A percentile compares a stretch with the other conserved stretches of the same genome.
These are phyloP conservation scores for Muscicapa comitata DNA, from an alignment of 2,797 vertebrate species.

Conservation along the genomic window DNA sequence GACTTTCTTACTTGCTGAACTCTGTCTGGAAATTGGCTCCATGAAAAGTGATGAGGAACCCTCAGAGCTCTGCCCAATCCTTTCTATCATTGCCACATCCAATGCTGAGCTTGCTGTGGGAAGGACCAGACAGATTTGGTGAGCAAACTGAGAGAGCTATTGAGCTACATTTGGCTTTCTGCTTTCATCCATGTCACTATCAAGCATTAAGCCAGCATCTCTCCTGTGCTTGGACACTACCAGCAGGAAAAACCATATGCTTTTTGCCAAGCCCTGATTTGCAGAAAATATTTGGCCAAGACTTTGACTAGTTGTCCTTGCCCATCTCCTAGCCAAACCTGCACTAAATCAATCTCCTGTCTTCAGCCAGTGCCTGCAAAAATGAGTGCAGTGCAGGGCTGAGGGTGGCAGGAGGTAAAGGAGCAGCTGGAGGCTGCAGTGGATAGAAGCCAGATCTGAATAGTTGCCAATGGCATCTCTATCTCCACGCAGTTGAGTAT, in stretches of 20 bases:
- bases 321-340: background rate
- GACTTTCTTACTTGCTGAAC: background rate
- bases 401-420: background rate
- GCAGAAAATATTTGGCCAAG: background rate
- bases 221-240: background rate
- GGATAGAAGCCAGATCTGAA: background rate
- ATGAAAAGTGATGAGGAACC: background rate
- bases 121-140: background rate
- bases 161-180: background rate
- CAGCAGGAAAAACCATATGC: background rate
- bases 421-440: background rate
- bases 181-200: background rate
- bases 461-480: background rate
- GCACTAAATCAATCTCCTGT: background rate
- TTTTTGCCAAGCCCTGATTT: background rate
- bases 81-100: background rate
- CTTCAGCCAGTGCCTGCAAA: background rate
- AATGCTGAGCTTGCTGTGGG: background rate
- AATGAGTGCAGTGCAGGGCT: background rate
- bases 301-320: background rate
- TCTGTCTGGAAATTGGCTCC: background rate
- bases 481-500: rapidly evolving
- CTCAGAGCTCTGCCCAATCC: background rate
- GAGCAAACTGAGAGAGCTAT: background rate
- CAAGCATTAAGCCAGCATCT: background rate